Evolutionary conservation across 2,797 vertebrate species (phyloP).

Genomic region (Fundulus diaphanus): DNA sequence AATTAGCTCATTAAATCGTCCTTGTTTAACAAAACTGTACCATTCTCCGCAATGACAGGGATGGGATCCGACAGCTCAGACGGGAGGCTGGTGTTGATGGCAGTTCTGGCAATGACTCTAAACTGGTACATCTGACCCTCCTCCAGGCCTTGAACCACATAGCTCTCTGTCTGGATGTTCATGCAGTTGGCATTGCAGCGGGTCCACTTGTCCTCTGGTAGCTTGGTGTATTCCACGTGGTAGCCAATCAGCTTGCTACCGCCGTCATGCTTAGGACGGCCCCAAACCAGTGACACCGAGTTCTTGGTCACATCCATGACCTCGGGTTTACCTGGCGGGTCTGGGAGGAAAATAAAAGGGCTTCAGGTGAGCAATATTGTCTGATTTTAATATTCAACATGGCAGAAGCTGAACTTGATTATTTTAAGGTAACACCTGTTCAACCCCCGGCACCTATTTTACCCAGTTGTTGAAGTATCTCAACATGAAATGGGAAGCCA

Average conservation of each 20-base stretch:
- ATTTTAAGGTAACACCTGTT: neutral
- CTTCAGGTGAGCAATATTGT: neutral
- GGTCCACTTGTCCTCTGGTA: conserved; percentile 93
- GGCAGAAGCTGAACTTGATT: neutral
- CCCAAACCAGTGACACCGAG: conserved; percentile 92
- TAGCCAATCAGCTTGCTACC: conserved; percentile 98
- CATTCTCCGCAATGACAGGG: conserved; percentile 90
- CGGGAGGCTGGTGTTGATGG: conserved; percentile 89
- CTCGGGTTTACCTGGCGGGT: conserved; percentile 96
- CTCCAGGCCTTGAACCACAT: conserved; percentile 89
- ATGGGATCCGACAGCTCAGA: conserved; percentile 96
- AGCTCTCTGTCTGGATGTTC: conserved; percentile 92
- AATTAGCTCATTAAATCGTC: neutral
- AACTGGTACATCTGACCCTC: conserved; percentile 94
- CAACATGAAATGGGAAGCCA: neutral
- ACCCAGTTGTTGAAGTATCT: neutral
- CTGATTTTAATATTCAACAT: neutral
- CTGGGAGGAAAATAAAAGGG: conserved; percentile 37
- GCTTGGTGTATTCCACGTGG: conserved; percentile 90
- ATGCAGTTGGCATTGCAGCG: conserved; percentile 91
- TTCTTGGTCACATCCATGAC: conserved; percentile 92
- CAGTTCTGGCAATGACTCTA: conserved; percentile 93
- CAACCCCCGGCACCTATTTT: neutral
- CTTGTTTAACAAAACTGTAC: conserved; percentile 72
- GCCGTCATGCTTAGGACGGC: conserved; percentile 92